Evolutionary conservation across 2,113 vertebrate species (phyloP), one percentile per base, ranked within the genome.

Genomic region (Myiagra hebetior): DNA sequence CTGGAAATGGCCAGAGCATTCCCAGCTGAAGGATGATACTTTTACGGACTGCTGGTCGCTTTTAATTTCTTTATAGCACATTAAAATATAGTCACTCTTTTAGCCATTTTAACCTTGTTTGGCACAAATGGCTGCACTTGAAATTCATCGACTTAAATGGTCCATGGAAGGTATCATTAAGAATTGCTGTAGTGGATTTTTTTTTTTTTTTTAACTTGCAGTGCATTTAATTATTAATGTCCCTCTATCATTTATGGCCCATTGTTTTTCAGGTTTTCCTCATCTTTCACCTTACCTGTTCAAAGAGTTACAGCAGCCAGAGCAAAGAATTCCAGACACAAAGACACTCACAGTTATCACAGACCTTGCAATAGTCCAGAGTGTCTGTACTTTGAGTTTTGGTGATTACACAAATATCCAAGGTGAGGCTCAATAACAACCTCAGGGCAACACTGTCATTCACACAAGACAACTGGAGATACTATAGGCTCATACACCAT

Each of bases 21-120:
- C 88, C 64, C 52, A 98, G 91, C 77, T 89, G 95, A 97, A 95
- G 65, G 89, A 97, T 96, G 94, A 75, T 95, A 89, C 95, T 97
- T 97, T 97, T 95, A 97, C 85, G 81, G 89, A 97, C 83, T 85
- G 85, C 94, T 97, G 80, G 80, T 94, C 91, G 93, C 93, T 98
- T 97, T 98, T 97, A 97, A 97, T 98, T 98, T 96, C 95, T 93
- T 96, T 93, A 86, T 19, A 95, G 95, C 91, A 93, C 89, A 97
- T 98, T 98, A 97, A 98, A 97, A 97, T 64, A 96, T 28, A 97
- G 96, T 97, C 93, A 75, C 89, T 90, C 96, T 97, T 97, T 96
- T 82, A 97, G 96, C 82, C 95, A 92, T 95, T 98, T 98, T 97
- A 98, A 98, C 97, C 97, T 98, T 98, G 96, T 98, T 98, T 98